Evolutionary conservation across 2,888 invertebrate genomes (phyloP), one percentile per base, ranked within the genome.

Genomic region (Nemurella pictetii): DNA sequence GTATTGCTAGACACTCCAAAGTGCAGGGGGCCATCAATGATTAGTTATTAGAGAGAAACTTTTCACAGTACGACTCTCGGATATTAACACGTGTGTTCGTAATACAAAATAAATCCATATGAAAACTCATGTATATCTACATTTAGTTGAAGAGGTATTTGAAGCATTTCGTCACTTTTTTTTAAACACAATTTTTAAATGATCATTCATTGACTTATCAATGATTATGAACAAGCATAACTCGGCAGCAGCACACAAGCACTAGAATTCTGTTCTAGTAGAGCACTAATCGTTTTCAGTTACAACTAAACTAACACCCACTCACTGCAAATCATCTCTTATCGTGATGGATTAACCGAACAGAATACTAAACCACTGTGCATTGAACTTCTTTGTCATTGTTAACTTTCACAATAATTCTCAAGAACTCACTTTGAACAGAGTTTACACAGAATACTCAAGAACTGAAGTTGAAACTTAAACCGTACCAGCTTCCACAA

Each of bases 391-490:
- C n/a, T 55, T 55, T 55, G 29, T 81, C 25, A 85, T 81, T 55
- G 55, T 77, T 82, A 81, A 82, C 75, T 55, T 74, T 85, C 32
- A 32, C 73, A 82, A 83, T 81, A 85, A 73, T 77, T 85, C 72
- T 81, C 85, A 77, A 85, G 82, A 81, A 74, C 77, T 74, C 85
- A 85, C 82, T 78, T 32, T 15, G 27, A 30, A 30, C 78, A 78
- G 32, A 78, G 32, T 78, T 29, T 78, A 78, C 78, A 78, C 78
- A 30, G 29, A 78, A 29, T 78, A 5, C 20, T 27, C 5, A 5
- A 20, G 30, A 78, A 32, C 20, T 27, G 32, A 25, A 25, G 25
- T 73, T 73, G 25, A 25, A 73, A 73, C 25, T 73, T 25, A 73
- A 73, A 73, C n/a, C 25, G 25, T 73, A 25, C n/a, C 73, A 73